Evolutionary conservation across 2,797 vertebrate species (phyloP), one percentile per base, ranked within the genome.

Genomic region (Allenopithecus nigroviridis): DNA sequence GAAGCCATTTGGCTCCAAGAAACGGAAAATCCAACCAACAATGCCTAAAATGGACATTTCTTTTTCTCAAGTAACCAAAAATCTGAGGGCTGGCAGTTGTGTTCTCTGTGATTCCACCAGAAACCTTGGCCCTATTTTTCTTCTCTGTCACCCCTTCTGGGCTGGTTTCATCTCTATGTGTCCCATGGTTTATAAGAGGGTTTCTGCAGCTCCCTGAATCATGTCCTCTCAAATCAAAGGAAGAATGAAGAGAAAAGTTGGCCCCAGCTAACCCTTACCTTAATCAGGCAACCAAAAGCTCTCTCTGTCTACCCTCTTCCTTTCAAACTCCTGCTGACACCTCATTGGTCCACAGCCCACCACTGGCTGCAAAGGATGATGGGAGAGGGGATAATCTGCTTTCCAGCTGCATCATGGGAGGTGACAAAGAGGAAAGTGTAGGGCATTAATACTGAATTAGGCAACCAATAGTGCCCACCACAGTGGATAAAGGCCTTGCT

Each of bases 1-100:
- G 78, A 84, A 91, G n/a, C 10, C 30, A 64, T 39, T 87, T 90
- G 55, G 64, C 48, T 85, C 39, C 22, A 55, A 84, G 84, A 89
- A 76, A 64, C 22, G 84, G 41, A 91, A 96, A 81, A 80, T 72
- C 48, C 79, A 86, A 57, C 41, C 28, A 30, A 21, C 36, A 4
- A 17, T 21, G 39, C 24, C 50, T 39, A 91, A 72, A 72, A 92
- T 24, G 21, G 39, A 91, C 33, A 24, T 92, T 50, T 79, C 39
- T 87, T 94, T 90, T 93, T 22, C 86, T 57, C 64, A 41, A 72
- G 76, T 72, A 85, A 79, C n/a, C 79, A 55, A 55, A 95, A 96
- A 64, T 53, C 22, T 75, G 8, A 84, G 26, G 33, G 1, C 48
- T 5, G 28, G 50, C 39, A 39, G 43, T 39, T 28, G 30, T 30